Evolutionary conservation across 2,113 vertebrate genomes (phyloP).

Genomic region (Epinephelus cyanopodus): DNA sequence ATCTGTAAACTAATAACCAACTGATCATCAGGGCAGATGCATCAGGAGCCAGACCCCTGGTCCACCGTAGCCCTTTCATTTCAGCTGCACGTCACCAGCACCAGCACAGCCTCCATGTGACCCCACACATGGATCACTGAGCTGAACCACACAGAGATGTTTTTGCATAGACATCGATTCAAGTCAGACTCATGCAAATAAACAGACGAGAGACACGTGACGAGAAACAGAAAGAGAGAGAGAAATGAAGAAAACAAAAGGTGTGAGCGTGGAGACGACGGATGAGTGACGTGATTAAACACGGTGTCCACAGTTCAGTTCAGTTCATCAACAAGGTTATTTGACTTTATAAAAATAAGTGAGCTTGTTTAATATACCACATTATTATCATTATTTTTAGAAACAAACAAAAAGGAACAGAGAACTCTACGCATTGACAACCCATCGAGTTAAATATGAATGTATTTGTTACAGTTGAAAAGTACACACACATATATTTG

Average conservation of each 20-base stretch:
- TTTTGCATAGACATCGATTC: conserved; percentile 85
- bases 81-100: conserved; percentile 35
- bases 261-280: neutral
- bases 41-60: neutral
- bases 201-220: conserved; percentile 32
- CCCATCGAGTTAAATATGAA: conserved; percentile 52
- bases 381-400: conserved; percentile 34
- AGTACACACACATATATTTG: conserved; percentile 30
- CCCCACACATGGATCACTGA: conserved; percentile 18
- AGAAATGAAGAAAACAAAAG: neutral
- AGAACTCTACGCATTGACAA: conserved; percentile 48
- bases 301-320: conserved; percentile 53
- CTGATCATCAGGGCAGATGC: neutral
- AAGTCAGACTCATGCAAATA: conserved; percentile 84
- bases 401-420: conserved; percentile 55
- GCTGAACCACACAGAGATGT: conserved; percentile 60
- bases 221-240: conserved; percentile 1
- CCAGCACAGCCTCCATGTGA: conserved; percentile 34
- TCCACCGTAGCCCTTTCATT: conserved; percentile 65
- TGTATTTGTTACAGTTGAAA: conserved; percentile 52
- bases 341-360: conserved; percentile 84
- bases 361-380: conserved; percentile 74
- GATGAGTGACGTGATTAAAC: conserved; percentile 40
- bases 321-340: conserved; percentile 58
- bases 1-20: neutral